Evolutionary conservation across 2,888 invertebrate species (phyloP), one percentile per base, ranked within the genome.

Genomic region (Agrotis ipsilon): DNA sequence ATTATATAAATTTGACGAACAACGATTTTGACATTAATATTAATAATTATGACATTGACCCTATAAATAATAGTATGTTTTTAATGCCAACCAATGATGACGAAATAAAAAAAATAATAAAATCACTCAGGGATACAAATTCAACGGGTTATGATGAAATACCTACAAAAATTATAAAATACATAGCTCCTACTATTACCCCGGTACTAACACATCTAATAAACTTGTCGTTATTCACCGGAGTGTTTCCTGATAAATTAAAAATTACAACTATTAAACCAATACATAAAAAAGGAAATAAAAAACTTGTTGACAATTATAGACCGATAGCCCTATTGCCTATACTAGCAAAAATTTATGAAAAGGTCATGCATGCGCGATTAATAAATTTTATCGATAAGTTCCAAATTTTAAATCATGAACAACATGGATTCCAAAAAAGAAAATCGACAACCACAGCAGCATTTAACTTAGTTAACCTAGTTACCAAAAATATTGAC

Each of bases 401-500:
- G 5, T 32, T 32, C n/a, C 55, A n/a, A n/a, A n/a, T 32, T 55
- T 55, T 55, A n/a, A 55, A 55, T n/a, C n/a, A 32, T n/a, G 55
- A 55, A 32, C 55, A 55, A 4, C 55, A 55, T 32, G 32, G 13
- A 55, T 55, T 55, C 14, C 55, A 55, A 55, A 55, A 55, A 55
- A 55, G n/a, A 1, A 55, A 55, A 55, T 55, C 55, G 55, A 55
- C 55, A 55, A 55, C 52, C 24, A 52, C 32, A 58, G 58, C 58
- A 21, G 16, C 99, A 99, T n/a, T 52, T 16, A 18, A 46, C 46
- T 18, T 46, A 46, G 18, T 46, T 46, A 46, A 46, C 46, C 46
- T 46, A 46, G 46, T 46, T 7, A 46, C 46, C 18, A 46, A 46
- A 46, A 46, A 46, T 46, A 46, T 46, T 46, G 46, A 46, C 46